Evolutionary conservation across 2,113 vertebrate species (phyloP), one percentile per base, ranked within the genome.

Genomic region (Eurypyga helias): DNA sequence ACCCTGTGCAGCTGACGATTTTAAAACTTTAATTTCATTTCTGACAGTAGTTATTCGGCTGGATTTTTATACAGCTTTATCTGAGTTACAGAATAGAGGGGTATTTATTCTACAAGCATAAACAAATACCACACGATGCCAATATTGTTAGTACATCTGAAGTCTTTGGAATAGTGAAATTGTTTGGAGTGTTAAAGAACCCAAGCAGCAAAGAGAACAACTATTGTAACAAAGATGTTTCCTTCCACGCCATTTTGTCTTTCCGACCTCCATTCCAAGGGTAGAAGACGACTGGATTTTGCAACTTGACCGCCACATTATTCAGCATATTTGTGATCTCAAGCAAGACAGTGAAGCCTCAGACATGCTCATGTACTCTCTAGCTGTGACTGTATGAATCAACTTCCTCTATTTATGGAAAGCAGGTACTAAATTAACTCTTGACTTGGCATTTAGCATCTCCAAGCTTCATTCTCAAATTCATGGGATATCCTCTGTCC

Each of bases 381-480:
- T 92, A 93, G 91, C 92, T 77, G n/a, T 51, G 91, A 95, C 87
- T 88, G 52, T 64, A 95, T 92, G 90, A 97, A 97, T 96, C 89
- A 78, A 96, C 93, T 96, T 96, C 88, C 93, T 90, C 97, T 98
- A 97, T 97, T 98, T 97, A 95, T 96, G 91, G 96, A 87, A 95
- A 93, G 80, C 1, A 46, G 69, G 86, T 82, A 91, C 65, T 95
- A 95, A 96, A 94, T 93, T 96, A 93, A 96, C 80, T 92, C 91
- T 69, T 88, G 81, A 62, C 87, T 92, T 94, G 90, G 92, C 87
- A 96, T 93, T 94, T 79, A 94, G 75, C 90, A 77, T 81, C 73
- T 38, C 45, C 66, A 65, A 93, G 73, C 58, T 96, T 91, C 77
- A 69, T 96, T 96, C 95, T 96, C 89, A 96, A 88, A 83, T 91